Conservation (phyloP, 2,888 invertebrate genomes). For the Lithosia quadra region DNA sequence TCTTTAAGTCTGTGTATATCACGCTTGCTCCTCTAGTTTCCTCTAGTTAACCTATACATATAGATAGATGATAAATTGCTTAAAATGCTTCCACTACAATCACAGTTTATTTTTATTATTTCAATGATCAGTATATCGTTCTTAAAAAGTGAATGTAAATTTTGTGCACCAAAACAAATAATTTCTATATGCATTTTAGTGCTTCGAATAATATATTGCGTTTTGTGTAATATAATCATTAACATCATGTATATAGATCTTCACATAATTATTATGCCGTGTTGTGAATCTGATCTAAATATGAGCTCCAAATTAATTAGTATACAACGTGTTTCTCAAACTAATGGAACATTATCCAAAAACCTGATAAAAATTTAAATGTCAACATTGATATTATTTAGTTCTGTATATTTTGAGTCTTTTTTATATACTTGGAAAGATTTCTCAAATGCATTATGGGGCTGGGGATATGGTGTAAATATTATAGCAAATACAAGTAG, state of each 20-base stretch:
- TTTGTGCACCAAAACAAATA: too few species aligned
- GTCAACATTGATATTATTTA: background rate
- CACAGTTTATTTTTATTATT: background rate
- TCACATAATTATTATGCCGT: conserved; percentile 33
- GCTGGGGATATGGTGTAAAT: background rate
- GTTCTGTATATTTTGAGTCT: background rate
- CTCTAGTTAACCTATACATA: too few species aligned
- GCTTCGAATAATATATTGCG: background rate
- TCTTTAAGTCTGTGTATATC: too few species aligned
- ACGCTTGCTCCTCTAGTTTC: too few species aligned
- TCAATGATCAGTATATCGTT: background rate
- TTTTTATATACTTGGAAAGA: background rate
- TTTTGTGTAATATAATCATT: background rate
- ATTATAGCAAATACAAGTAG: too few species aligned
- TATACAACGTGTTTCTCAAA: conserved; percentile 57
- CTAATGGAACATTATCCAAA: conserved; percentile 21
- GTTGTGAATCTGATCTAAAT: conserved; percentile 41
- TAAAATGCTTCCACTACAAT: background rate
- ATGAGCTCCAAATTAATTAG: conserved; percentile 52
- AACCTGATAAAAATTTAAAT: background rate
- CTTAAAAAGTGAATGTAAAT: too few species aligned
- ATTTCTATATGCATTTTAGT: background rate
- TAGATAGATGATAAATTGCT: too few species aligned
- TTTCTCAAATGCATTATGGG: background rate
- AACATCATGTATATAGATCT: conserved; percentile 21